Percentiles rank a stretch among this genome's conserved stretches.
Conservation (phyloP, 2,888 invertebrate genomes). For the Silvanus unidentatus region DNA sequence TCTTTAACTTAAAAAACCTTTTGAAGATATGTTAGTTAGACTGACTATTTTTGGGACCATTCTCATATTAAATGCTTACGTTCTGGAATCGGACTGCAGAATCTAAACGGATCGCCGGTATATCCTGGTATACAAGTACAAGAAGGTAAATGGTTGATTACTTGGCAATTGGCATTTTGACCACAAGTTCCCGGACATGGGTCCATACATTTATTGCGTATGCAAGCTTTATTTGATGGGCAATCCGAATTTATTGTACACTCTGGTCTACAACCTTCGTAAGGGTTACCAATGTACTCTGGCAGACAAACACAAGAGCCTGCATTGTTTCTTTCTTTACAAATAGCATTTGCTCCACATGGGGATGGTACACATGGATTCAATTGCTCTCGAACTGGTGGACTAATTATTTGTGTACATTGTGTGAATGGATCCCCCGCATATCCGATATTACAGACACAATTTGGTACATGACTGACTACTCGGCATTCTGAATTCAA, state of each 20-base stretch:
- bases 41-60: too few relatives aligned
- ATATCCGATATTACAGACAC: conserved; percentile 57
- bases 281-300: conserved; percentile 54
- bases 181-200: conserved; percentile 61
- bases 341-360: conserved; percentile 50
- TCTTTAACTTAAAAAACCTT: too few relatives aligned
- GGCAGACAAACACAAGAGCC: conserved; percentile 51
- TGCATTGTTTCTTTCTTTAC: conserved; percentile 48
- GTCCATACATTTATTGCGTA: conserved; percentile 52
- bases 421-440: conserved; percentile 64
- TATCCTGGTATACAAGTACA: conserved; percentile 51
- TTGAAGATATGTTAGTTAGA: too few relatives aligned
- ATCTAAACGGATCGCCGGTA: conserved; percentile 47
- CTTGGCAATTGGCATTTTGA: conserved; percentile 57
- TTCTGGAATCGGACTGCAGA: conserved; percentile 40
- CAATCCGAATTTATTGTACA: conserved; percentile 54
- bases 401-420: conserved; percentile 17
- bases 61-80: conserved; percentile 45
- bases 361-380: conserved; percentile 47
- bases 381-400: conserved; percentile 23
- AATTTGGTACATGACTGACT: conserved; percentile 69
- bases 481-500: conserved; percentile 66
- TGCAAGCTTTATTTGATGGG: conserved; percentile 51
- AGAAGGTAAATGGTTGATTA: conserved; percentile 43
- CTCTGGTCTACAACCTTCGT: conserved; percentile 55